Evolutionary conservation across 2,113 vertebrate genomes (phyloP), one percentile per base, ranked within the genome.

Genomic region (Protobothrops flavoviridis): DNA sequence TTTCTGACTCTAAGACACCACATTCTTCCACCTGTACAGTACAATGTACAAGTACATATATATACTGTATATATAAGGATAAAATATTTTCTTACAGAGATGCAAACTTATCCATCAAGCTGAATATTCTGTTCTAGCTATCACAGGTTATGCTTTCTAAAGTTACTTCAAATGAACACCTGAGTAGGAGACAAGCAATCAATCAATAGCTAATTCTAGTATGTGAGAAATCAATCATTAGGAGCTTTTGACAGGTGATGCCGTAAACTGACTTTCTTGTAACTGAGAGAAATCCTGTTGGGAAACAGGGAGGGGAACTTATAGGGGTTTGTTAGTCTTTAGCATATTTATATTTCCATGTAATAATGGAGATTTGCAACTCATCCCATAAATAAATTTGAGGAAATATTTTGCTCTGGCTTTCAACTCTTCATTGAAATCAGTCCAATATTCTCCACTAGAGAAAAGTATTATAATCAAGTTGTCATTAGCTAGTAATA

Each of bases 241-340:
- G 87, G 57, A 64, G n/a, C 26, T 43, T 55, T 91, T 91, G 57
- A 64, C 69, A 91, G 74, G 6, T 45, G 52, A 91, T 91, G 91
- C 24, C 59, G 15, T 50, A 39, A 53, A 55, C 33, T 13, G 15
- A 24, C 3, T 48, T 43, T 69, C 91, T 92, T 21, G 4, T 52
- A 26, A 11, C 26, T 15, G 61, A n/a, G 29, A 69, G 11, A n/a
- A 69, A n/a, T 69, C 4, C 11, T 69, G 4, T n/a, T 69, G 26
- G 85, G 29, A 53, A 50, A 69, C 43, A 48, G 56, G 56, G 61
- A 39, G 15, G 64, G 85, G 64, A 92, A 92, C 11, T 23, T 52
- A 23, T 4, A 92, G 91, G 29, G 45, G 17, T 61, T 87, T 39
- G 59, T 45, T 52, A 21, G 13, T 17, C 64, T 92, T 52, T 17